A percentile compares a stretch with the other conserved stretches of the same genome.
Conservation (phyloP, 30 jellyfish, hydroid and myxozoan genomes). For the Hydractinia echinata region DNA sequence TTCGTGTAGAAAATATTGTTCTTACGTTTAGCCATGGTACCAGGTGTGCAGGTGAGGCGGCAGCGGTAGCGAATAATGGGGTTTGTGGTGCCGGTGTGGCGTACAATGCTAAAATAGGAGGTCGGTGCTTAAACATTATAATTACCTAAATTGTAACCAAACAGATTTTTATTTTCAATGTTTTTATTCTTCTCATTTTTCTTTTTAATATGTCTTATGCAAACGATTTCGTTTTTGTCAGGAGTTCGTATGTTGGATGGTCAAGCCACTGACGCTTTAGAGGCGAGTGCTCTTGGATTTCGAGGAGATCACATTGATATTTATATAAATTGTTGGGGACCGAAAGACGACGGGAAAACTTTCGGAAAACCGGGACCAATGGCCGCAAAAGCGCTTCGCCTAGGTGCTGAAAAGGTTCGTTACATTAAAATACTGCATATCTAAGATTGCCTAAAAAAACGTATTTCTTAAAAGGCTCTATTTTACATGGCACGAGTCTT, state of each 20-base stretch:
- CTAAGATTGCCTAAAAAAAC: too few relatives aligned
- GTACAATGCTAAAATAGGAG: slow-evolving; percentile 96
- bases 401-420: slow-evolving; percentile 80
- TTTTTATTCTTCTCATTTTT: neutral
- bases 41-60: slow-evolving; percentile 99
- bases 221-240: slow-evolving; percentile 2
- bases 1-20: neutral
- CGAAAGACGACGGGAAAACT: slow-evolving; percentile 99
- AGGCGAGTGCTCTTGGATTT: slow-evolving; percentile 95
- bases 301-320: slow-evolving; percentile 86
- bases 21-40: slow-evolving; percentile 88
- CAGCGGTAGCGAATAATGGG: slow-evolving; percentile 94
- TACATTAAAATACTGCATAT: neutral
- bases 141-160: neutral
- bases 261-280: slow-evolving; percentile 97
- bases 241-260: slow-evolving; percentile 99
- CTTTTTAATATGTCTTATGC: too few relatives aligned
- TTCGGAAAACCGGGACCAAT: slow-evolving; percentile 99
- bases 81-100: slow-evolving; percentile 99
- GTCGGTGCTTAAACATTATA: slow-evolving; percentile 31
- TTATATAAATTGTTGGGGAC: slow-evolving; percentile 99
- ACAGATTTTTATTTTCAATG: neutral
- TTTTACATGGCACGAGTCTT: too few relatives aligned
- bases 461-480: too few relatives aligned
- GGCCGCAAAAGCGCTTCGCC: slow-evolving; percentile 87